Percentiles rank a stretch among this genome's conserved stretches.
These are phyloP conservation scores for Leucopsar rothschildi DNA, from an alignment of 2,113 vertebrate genomes.

Conservation along the genomic window DNA sequence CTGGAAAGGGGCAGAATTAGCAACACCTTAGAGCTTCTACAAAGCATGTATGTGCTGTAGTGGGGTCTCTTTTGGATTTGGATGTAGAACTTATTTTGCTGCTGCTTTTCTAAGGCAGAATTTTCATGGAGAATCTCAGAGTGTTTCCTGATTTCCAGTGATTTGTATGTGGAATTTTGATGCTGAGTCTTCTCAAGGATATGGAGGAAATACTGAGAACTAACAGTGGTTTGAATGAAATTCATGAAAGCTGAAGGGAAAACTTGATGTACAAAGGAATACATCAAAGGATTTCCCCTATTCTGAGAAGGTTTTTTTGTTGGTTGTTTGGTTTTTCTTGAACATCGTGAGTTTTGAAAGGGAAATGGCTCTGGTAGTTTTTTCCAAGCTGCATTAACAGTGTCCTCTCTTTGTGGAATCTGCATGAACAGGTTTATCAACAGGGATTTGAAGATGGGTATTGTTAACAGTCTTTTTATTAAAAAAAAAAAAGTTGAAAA, in stretches of 20 bases:
- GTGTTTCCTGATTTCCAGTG: neutral
- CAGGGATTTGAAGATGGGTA: neutral
- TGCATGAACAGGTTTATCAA: neutral
- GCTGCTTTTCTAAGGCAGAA: neutral
- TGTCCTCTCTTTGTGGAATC: neutral
- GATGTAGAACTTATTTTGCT: neutral
- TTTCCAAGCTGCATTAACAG: neutral
- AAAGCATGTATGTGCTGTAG: rapidly evolving
- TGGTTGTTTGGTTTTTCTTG: neutral
- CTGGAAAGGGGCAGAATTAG: neutral
- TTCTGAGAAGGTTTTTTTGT: neutral
- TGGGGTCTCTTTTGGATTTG: neutral
- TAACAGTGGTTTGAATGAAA: neutral
- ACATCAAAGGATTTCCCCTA: neutral
- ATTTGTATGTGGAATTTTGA: neutral
- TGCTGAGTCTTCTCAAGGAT: neutral
- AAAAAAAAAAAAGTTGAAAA: neutral
- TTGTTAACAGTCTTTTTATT: neutral
- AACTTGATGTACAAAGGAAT: neutral
- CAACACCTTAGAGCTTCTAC: rapidly evolving
- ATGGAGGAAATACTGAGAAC: neutral
- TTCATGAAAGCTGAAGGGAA: slow-evolving; percentile 16
- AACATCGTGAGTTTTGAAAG: neutral
- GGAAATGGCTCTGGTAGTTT: neutral
- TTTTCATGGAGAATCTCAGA: neutral